Conservation (phyloP, 2,797 vertebrate genomes). For the Brotogeris chrysoptera region DNA sequence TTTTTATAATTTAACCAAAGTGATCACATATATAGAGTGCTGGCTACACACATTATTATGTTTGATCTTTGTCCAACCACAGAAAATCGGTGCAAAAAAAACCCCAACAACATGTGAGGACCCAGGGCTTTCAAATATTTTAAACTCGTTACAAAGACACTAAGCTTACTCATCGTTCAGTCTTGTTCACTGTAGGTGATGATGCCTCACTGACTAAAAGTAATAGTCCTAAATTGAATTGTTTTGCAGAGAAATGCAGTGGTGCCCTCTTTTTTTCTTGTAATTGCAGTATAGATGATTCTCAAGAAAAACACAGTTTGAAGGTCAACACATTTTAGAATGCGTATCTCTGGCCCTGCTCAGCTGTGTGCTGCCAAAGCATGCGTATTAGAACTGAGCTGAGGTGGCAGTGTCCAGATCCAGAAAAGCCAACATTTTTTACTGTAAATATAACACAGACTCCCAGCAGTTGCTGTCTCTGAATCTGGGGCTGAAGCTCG, state of each 20-base stretch:
- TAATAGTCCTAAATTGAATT: not conserved
- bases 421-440: not conserved
- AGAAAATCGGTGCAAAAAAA: not conserved
- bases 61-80: constrained; percentile 22
- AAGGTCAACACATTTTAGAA: not conserved
- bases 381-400: not conserved
- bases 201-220: not conserved
- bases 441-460: not conserved
- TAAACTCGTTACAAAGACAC: not conserved
- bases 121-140: not conserved
- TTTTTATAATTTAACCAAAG: constrained; percentile 32
- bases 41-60: not conserved
- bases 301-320: not conserved
- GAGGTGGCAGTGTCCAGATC: not conserved
- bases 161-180: not conserved
- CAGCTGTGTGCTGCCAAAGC: not conserved
- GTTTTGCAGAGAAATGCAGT: not conserved
- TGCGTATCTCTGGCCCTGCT: not conserved
- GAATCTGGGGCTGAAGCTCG: not conserved
- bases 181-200: not conserved
- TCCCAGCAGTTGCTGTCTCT: not conserved
- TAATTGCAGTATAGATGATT: not conserved
- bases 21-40: not conserved
- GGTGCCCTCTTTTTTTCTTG: not conserved
- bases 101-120: not conserved